These are phyloP conservation scores for Meloidogyne exigua DNA, from an alignment of 1,140 invertebrate species.

Conservation along the genomic window DNA sequence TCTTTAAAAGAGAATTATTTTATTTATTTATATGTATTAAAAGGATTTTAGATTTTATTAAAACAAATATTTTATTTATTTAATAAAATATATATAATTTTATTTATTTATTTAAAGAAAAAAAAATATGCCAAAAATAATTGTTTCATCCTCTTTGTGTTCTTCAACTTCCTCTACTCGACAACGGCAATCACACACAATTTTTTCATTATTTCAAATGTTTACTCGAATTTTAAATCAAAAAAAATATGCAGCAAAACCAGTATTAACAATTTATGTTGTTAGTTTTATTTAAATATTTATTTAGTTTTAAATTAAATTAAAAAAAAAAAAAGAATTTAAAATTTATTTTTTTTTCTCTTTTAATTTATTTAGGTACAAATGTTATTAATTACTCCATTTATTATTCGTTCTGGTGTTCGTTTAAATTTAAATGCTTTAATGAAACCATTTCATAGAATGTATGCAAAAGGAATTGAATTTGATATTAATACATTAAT, in stretches of 20 bases:
- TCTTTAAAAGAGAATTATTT: neutral
- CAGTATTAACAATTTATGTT: slow-evolving; percentile 22
- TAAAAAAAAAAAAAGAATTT: neutral
- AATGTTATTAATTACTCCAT: slow-evolving; percentile 21
- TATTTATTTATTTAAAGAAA: no score
- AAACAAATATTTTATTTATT: no score
- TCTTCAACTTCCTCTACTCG: neutral
- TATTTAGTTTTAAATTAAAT: neutral
- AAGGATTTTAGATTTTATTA: no score
- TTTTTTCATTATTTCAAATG: neutral
- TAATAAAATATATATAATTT: no score
- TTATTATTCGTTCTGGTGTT: slow-evolving; percentile 24
- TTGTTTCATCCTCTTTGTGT: neutral
- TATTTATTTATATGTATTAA: no score
- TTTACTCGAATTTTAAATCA: slow-evolving; percentile 1
- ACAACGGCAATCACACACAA: neutral
- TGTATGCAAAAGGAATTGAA: slow-evolving; percentile 27
- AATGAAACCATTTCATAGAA: slow-evolving; percentile 18
- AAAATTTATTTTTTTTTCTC: no score
- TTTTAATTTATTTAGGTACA: neutral
- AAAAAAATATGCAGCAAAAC: slow-evolving; percentile 22
- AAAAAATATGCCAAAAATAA: neutral
- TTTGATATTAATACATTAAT: slow-evolving; percentile 22
- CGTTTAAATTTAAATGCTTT: slow-evolving; percentile 13
- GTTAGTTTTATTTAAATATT: neutral